phyloP scores from a whole-genome alignment of 2,888 invertebrate species.

The Caenorhabditis sulstoni region DNA sequence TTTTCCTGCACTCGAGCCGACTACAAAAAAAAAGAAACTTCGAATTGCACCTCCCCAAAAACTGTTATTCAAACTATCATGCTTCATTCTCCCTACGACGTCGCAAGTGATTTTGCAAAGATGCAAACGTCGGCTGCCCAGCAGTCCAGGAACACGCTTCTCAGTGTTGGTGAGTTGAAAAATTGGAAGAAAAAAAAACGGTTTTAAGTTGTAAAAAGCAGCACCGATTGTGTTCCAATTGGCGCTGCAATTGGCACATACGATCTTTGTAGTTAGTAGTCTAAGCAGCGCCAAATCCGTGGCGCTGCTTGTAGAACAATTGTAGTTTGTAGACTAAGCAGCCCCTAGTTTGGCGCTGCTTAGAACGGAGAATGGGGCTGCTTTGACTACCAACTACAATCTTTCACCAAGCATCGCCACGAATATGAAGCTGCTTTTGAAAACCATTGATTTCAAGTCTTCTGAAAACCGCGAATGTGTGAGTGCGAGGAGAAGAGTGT shows the following conservation, averaged over 20 bases:
- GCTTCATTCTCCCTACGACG: slow-evolving; percentile 49
- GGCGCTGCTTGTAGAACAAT: background rate
- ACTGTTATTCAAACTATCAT: slow-evolving; percentile 9
- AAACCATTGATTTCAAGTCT: background rate
- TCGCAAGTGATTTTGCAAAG: slow-evolving; percentile 47
- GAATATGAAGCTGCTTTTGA: background rate
- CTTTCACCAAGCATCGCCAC: no score
- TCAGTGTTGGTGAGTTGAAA: slow-evolving; percentile 51
- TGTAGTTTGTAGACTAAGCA: no score
- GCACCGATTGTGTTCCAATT: no score
- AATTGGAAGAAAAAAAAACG: background rate
- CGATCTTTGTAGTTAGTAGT: background rate
- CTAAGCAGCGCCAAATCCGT: no score
- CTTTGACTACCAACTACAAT: no score
- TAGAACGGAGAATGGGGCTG: no score
- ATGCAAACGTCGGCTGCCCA: slow-evolving; percentile 29
- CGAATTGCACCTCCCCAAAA: background rate
- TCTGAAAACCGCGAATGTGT: no score
- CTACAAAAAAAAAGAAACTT: slow-evolving; percentile 3
- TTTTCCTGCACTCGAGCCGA: slow-evolving; percentile 24
- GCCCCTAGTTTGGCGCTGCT: background rate
- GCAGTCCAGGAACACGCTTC: slow-evolving; percentile 35
- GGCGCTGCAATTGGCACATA: background rate
- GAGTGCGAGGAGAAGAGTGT: no score
- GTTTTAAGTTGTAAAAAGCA: no score